Percentiles rank a stretch among this genome's conserved stretches.
Conservation (phyloP, 1,140 invertebrate species). For the Papilio dardanus region DNA sequence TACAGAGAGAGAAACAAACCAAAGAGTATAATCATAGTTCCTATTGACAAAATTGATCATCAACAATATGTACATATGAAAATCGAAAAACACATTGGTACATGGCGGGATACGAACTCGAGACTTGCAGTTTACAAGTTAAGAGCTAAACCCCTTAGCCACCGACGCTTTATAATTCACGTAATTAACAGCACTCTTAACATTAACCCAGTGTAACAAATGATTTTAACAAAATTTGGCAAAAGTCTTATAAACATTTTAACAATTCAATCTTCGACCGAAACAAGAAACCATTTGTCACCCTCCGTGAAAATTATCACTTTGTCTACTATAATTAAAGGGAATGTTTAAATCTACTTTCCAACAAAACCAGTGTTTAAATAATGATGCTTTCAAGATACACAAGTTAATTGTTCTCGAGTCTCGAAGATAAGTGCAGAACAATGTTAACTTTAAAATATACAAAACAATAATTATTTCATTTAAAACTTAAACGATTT, state of each 20-base stretch:
- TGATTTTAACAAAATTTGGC: not conserved
- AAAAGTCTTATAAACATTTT: not conserved
- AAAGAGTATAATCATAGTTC: too few species aligned
- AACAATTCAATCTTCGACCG: not conserved
- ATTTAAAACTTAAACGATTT: not conserved
- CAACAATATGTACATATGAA: too few species aligned
- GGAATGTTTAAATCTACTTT: not conserved
- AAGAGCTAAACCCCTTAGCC: too few species aligned
- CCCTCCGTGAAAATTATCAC: constrained; percentile 5
- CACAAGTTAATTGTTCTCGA: not conserved
- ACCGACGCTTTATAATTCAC: too few species aligned
- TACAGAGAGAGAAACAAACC: too few species aligned
- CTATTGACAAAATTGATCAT: too few species aligned
- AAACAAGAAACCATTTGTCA: not conserved
- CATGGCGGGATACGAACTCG: too few species aligned
- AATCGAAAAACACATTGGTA: too few species aligned
- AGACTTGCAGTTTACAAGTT: too few species aligned
- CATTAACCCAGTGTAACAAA: too few species aligned
- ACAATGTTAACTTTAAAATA: not conserved
- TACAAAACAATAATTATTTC: not conserved
- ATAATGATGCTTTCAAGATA: constrained; percentile 1
- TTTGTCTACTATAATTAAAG: constrained; percentile 7
- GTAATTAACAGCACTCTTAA: too few species aligned
- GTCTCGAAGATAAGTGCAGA: not conserved
- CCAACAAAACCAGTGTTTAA: constrained; percentile 2